Evolutionary conservation across 2,888 invertebrate genomes (phyloP).

Genomic region (Gari tellinella): DNA sequence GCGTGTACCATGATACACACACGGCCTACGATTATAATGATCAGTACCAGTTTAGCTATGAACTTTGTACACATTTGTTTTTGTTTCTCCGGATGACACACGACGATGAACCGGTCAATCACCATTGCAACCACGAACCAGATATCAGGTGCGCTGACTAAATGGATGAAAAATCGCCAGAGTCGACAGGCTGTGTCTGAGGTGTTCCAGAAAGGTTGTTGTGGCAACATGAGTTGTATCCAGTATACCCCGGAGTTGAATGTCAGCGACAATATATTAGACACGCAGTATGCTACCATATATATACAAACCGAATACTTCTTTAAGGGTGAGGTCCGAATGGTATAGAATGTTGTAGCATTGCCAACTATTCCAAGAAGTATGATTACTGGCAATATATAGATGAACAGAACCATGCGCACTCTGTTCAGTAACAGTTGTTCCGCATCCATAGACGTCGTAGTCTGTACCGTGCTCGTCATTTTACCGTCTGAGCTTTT

Average conservation of each 20-base stretch:
- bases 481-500: no score
- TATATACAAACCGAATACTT: constrained; percentile 68
- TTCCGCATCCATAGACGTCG: no score
- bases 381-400: constrained; percentile 67
- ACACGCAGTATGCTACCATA: constrained; percentile 66
- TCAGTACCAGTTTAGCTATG: constrained; percentile 69
- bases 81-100: constrained; percentile 68
- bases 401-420: constrained; percentile 40
- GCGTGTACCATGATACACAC: constrained; percentile 75
- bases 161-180: constrained; percentile 71
- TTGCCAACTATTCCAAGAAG: constrained; percentile 71
- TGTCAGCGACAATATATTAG: constrained; percentile 68
- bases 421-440: no score
- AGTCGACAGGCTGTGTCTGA: constrained; percentile 73
- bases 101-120: constrained; percentile 72
- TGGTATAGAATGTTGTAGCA: constrained; percentile 54
- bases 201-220: constrained; percentile 61
- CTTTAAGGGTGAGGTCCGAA: constrained; percentile 52
- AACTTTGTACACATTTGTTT: constrained; percentile 71
- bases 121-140: constrained; percentile 78
- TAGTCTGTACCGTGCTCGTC: no score
- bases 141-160: constrained; percentile 69
- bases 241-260: constrained; percentile 70
- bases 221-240: constrained; percentile 63
- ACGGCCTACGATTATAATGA: constrained; percentile 68